Conservation (phyloP, 2,797 vertebrate species). For the Microctenopoma steveboyesi region DNA sequence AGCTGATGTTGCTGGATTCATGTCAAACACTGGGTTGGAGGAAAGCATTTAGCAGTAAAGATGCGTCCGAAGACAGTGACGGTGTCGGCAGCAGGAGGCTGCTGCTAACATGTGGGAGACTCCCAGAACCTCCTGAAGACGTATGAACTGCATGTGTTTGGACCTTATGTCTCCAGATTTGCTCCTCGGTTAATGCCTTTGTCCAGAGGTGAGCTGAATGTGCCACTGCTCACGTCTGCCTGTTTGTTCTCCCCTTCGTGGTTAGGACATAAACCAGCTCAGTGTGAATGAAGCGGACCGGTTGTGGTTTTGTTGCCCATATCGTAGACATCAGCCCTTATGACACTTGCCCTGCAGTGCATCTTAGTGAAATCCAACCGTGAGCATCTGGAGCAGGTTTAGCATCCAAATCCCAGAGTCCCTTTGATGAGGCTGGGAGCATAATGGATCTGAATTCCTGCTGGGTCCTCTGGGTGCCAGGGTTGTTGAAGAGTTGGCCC, state of each 20-base stretch:
- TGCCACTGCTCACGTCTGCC: constrained; percentile 61
- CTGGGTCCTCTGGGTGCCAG: constrained; percentile 64
- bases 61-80: too few species aligned
- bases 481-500: constrained; percentile 69
- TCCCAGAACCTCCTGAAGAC: too few species aligned
- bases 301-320: constrained; percentile 38
- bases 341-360: constrained; percentile 67
- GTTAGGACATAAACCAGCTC: constrained; percentile 34
- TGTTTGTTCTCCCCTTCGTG: constrained; percentile 43
- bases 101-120: too few species aligned
- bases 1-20: constrained; percentile 19
- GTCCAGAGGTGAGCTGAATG: constrained; percentile 36
- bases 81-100: too few species aligned
- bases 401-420: constrained; percentile 68
- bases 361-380: constrained; percentile 74
- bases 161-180: constrained; percentile 31
- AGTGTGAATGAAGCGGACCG: constrained; percentile 22
- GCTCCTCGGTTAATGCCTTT: constrained; percentile 50
- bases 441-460: constrained; percentile 75
- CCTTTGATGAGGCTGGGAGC: constrained; percentile 75
- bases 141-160: constrained; percentile 12
- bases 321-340: constrained; percentile 42
- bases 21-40: constrained; percentile 10
- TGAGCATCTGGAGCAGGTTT: constrained; percentile 79
- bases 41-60: constrained; percentile 1